Evolutionary conservation across 2,113 vertebrate species (phyloP).

Genomic region (Thryonomys swinderianus): DNA sequence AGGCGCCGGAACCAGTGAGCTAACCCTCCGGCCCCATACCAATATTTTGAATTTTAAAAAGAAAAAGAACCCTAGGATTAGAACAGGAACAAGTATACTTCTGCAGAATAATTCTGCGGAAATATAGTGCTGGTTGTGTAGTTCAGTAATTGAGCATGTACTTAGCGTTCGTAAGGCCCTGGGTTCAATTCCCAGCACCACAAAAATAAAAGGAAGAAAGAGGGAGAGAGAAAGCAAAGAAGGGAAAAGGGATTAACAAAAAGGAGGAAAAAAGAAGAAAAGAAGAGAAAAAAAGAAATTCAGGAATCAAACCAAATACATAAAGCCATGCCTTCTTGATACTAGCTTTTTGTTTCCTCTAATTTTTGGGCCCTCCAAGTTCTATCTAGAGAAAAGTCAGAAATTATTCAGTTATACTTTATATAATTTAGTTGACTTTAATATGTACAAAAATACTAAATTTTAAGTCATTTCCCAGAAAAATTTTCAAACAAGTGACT

Average conservation of each 20-base stretch:
- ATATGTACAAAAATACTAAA: conserved; percentile 11
- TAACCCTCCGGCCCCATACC: too few relatives aligned
- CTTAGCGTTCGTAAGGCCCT: too few relatives aligned
- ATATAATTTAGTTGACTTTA: conserved; percentile 1
- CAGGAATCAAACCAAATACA: neutral
- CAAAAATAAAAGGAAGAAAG: neutral
- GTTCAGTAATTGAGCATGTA: neutral
- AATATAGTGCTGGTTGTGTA: neutral
- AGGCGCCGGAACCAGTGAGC: too few relatives aligned
- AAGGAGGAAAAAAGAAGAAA: too few relatives aligned
- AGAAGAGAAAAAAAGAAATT: neutral
- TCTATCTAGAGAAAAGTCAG: conserved; percentile 53
- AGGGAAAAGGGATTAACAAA: neutral
- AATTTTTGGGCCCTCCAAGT: neutral
- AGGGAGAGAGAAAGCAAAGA: rapidly evolving
- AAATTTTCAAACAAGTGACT: conserved; percentile 4
- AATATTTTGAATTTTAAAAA: neutral
- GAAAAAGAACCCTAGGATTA: neutral
- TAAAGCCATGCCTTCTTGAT: neutral
- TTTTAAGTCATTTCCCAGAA: conserved; percentile 14
- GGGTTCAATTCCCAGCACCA: neutral
- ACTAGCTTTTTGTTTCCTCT: neutral
- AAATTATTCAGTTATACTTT: neutral
- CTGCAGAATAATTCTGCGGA: neutral
- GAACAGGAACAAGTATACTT: neutral